Base-by-base conservation (phyloP, 1,140 invertebrate species). In the Bursaphelenchus mucronatus region DNA sequence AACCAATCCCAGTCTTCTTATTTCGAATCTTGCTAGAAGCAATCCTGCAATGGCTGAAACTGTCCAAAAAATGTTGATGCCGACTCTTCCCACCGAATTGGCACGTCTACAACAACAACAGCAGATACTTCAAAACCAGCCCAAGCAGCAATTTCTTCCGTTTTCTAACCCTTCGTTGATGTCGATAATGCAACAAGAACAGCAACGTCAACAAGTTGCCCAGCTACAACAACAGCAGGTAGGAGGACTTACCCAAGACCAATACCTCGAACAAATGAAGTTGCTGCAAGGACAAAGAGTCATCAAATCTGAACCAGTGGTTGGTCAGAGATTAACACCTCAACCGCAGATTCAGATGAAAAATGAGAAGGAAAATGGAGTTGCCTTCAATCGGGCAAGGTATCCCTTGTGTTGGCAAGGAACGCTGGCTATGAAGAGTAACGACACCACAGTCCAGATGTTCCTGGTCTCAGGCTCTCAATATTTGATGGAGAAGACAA, bases 401-500 rank as follows among this genome's bases (percentile, higher is more conserved):
- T 93, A 94, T 83, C 90, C 91, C 0, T 88, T 95, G 39, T 90
- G 95, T 88, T 97, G 94, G 94, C 91, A 94, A 85, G 94, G 94
- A 0, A 82, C 92, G 44, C 82, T 97, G 69, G 92, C 90, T 0
- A 84, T 97, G 43, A 97, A 97, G 82, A 96, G 92, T 82, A 93
- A 97, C 82, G 90, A 90, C 74, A 92, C 92, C 4, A 90, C 90
- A 19, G 94, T 97, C 9, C 92, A 97, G 84, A 96, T 97, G 92
- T 92, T 96, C 82, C 94, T 92, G 83, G 90, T 97, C 40, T 90
- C 90, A 72, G 94, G 94, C 13, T 95, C 91, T 86, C 68, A 74
- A 53, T 21, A 55, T 17, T 56, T 74, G 7, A 41, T 71, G 13
- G 70, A 74, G n/a, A 49, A 30, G 17, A 71, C 69, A 76, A 39